A percentile compares a stretch with the other conserved stretches of the same genome.
Evolutionary conservation across 2,888 invertebrate species (phyloP).

Genomic region (Slavum lentiscoides): DNA sequence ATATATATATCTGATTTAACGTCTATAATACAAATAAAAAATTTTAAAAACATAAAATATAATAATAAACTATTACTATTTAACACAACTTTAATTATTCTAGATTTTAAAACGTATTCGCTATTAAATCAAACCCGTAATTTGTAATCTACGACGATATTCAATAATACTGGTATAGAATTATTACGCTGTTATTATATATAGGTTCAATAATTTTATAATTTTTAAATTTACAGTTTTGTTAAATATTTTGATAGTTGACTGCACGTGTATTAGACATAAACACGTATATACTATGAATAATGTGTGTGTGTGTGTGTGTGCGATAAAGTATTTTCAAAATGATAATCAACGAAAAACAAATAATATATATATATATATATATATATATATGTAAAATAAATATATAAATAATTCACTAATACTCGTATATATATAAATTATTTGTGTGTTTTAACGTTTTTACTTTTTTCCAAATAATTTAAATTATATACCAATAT

Average conservation of each 20-base stretch:
- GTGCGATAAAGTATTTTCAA: neutral
- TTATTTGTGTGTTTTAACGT: too few species aligned
- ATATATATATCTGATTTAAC: neutral
- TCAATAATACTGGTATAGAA: neutral
- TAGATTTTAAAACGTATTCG: slow-evolving; percentile 21
- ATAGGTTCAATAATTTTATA: neutral
- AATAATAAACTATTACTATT: slow-evolving; percentile 12
- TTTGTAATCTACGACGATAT: slow-evolving; percentile 4
- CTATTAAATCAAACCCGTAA: neutral
- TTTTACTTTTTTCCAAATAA: too few species aligned
- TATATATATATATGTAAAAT: too few species aligned
- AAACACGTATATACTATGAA: too few species aligned
- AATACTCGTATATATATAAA: neutral
- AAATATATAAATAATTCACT: too few species aligned
- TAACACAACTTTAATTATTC: slow-evolving; percentile 4
- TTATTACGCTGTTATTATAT: neutral
- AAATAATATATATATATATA: too few species aligned
- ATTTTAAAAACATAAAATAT: neutral
- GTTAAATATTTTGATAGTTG: neutral
- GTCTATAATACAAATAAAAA: slow-evolving; percentile 2
- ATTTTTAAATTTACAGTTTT: neutral
- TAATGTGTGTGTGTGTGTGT: neutral
- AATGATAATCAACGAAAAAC: neutral
- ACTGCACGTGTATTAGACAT: neutral
- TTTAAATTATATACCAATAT: neutral